Base-by-base conservation (phyloP, 2,113 vertebrate species). In the Barnardius zonarius region DNA sequence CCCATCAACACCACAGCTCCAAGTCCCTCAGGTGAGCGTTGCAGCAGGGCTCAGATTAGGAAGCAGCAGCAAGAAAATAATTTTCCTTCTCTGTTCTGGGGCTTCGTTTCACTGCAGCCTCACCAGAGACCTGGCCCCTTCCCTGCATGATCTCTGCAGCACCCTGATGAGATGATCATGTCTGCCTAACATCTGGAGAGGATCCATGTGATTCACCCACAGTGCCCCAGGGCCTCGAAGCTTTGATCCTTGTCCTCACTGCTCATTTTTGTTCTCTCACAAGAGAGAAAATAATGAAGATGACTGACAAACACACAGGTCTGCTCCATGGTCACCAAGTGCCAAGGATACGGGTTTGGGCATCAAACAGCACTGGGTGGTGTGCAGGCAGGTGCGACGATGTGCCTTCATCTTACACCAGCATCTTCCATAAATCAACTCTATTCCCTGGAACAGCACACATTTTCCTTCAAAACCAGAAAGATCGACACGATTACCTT, bases 301-400 rank as follows among this genome's bases (percentile, higher is more conserved):
- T 16, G 11, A 54, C 43, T 41, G 49, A 59, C 41, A 88, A 70
- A 16, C 28, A 43, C 0, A 0, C 33, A 24, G 68, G 7, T 37
- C 76, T 86, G 14, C 18, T 91, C 64, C 46, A 3, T 20, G 11
- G 20, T 25, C 43, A 39, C 16, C 33, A 28, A 7, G 20, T 61
- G 57, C 37, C 83, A 63, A 75, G 23, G 51, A 27, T 51, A 30
- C 46, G 67, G 11, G 66, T n/a, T 70, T 20, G 10, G 39, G 66
- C 11, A 8, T 33, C 51, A 43, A 41, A 7, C 25, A 63, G 52
- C 49, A 41, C 18, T 13, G 46, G 16, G 23, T 43, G 20, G 35
- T 27, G 30, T 20, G 51, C 23, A 63, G 20, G 39, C 0, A 0
- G 30, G 18, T 24, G 18, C 0, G 0, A 22, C 17, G 48, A 6